phyloP scores from a whole-genome alignment of 2,797 vertebrate genomes.

The Melanotaenia trifasciata region DNA sequence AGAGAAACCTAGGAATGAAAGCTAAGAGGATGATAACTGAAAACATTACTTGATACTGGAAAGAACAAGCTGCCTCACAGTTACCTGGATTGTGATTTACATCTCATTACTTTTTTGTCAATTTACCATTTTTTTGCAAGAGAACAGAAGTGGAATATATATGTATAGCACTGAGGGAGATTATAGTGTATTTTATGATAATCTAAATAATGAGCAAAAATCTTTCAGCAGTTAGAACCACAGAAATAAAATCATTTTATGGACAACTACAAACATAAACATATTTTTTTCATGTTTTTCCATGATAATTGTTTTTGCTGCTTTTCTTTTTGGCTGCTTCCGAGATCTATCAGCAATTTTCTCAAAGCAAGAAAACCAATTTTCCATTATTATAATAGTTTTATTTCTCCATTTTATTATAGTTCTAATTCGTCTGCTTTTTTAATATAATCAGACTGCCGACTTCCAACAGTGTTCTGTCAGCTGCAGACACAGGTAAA shows the following conservation, averaged over 20 bases:
- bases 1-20: not conserved
- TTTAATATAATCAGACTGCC: slow-evolving; percentile 8
- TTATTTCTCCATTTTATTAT: not conserved
- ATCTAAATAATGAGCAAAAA: slow-evolving; percentile 28
- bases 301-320: not conserved
- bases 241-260: not conserved
- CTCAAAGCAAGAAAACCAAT: not conserved
- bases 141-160: slow-evolving; percentile 5
- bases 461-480: slow-evolving; percentile 1
- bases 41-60: slow-evolving; percentile 24
- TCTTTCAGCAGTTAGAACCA: not conserved
- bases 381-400: not conserved
- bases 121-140: slow-evolving; percentile 3
- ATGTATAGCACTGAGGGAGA: not conserved
- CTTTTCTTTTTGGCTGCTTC: not conserved
- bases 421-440: not conserved
- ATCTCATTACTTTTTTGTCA: slow-evolving; percentile 28
- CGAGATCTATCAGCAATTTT: not conserved
- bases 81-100: slow-evolving; percentile 31
- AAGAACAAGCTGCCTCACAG: slow-evolving; percentile 21
- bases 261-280: not conserved
- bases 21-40: slow-evolving; percentile 10
- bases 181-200: slow-evolving; percentile 5
- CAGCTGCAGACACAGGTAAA: slow-evolving; percentile 28
- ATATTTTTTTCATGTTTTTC: not conserved